Evolutionary conservation across 2,888 invertebrate species (phyloP).

Genomic region (Hetaerina titia): DNA sequence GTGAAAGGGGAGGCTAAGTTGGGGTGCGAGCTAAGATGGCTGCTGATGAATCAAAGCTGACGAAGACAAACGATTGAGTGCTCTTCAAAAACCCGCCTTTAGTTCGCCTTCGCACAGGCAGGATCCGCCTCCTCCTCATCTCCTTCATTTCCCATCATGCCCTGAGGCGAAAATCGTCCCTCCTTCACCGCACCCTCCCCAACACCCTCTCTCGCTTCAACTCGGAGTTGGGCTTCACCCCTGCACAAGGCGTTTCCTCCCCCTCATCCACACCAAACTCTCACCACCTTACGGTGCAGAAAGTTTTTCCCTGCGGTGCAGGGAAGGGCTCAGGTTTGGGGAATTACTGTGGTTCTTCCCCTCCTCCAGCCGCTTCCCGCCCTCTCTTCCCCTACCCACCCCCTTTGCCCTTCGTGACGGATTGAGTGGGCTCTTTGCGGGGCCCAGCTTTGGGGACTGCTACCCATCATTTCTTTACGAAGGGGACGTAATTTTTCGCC

Average conservation of each 20-base stretch:
- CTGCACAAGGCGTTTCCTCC: neutral
- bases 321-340: neutral
- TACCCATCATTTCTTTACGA: neutral
- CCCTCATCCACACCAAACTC: neutral
- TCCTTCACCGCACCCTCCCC: neutral
- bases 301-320: neutral
- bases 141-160: slow-evolving; percentile 9
- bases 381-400: neutral
- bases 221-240: neutral
- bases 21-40: neutral
- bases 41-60: slow-evolving; percentile 35
- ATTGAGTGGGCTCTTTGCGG: neutral
- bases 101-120: neutral
- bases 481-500: neutral
- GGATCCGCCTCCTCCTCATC: neutral
- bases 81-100: slow-evolving; percentile 7
- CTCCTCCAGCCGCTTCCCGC: too few species aligned
- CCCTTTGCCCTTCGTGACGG: neutral
- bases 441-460: neutral
- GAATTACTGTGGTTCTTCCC: neutral
- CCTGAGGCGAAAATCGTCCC: neutral
- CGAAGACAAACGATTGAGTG: slow-evolving; percentile 35
- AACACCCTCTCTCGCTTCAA: neutral
- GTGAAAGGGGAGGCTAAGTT: neutral
- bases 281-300: neutral